Evolutionary conservation across 2,113 vertebrate genomes (phyloP).

Genomic region (Calyptommatus sinebrachiatus): DNA sequence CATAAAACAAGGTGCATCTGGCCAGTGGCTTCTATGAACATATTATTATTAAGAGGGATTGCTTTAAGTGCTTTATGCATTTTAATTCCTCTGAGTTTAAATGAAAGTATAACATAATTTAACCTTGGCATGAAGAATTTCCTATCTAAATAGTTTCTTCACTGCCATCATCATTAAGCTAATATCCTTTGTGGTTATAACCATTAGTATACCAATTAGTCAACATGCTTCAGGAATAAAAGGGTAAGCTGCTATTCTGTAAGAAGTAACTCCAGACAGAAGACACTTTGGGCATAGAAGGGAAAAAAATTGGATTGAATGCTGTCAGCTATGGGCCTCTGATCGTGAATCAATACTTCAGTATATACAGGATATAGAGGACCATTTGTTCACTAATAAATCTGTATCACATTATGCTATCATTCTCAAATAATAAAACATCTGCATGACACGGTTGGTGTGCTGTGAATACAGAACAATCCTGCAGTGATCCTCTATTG

Average conservation of each 20-base stretch:
- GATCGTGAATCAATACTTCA: no score
- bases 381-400: no score
- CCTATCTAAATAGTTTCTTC: neutral
- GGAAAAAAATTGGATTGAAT: no score
- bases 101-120: neutral
- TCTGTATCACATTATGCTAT: no score
- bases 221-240: neutral
- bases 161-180: neutral
- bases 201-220: neutral
- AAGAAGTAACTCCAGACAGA: conserved; percentile 38
- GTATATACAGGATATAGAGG: no score
- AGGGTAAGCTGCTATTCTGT: conserved; percentile 40
- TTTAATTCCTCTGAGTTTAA: neutral
- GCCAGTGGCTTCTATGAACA: neutral
- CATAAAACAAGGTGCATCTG: neutral
- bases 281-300: conserved; percentile 20
- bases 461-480: no score
- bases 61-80: fast-evolving
- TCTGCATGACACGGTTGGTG: no score
- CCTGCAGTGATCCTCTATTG: no score
- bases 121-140: neutral
- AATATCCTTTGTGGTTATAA: fast-evolving
- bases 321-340: no score
- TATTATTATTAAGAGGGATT: fast-evolving
- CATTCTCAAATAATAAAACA: no score